Evolutionary conservation across 2,797 vertebrate species (phyloP), one percentile per base, ranked within the genome.

Genomic region (Poeciliopsis gracilis): DNA sequence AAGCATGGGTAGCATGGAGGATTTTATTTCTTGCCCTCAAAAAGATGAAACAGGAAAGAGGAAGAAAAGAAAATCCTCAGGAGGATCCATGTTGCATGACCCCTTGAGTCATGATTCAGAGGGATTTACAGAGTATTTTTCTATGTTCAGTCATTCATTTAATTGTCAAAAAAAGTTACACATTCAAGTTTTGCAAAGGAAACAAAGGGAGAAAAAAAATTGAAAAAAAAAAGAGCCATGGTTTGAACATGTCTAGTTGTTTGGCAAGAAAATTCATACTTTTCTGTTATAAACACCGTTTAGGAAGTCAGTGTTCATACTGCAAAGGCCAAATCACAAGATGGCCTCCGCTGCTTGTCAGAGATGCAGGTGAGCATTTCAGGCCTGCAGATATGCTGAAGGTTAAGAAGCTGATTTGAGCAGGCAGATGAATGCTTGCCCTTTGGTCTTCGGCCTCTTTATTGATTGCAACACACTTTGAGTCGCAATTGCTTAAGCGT

Each of bases 361-460:
- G 84, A 83, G 36, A 23, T 75, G 79, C 81, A 87, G 86, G 86
- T 89, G 86, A 84, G 81, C 70, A 72, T 84, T 90, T 90, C 89
- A 85, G 84, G 33, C 85, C 80, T 6, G 73, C 82, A 84, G 75
- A 90, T 75, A 67, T 63, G 82, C 79, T 90, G 91, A 94, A 94
- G 92, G 93, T 94, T 93, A 94, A 90, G 84, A 77, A 36, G 66
- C 81, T 85, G 90, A 94, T 94, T 90, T 91, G 84, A 88, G 88
- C 30, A 70, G 86, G 80, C 73, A 59, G 86, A 92, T 77, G 89
- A 88, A 87, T 87, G 78, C 84, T 71, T 90, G 91, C 77, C 93
- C 91, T 93, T 85, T 93, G 89, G 82, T 90, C 91, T 81, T 84
- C 83, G 75, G 69, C 75, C 71, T 90, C 71, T 78, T 75, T 87